A percentile compares a stretch with the other conserved stretches of the same genome.
These are phyloP conservation scores for Ceratosolen solmsi DNA, from an alignment of 1,140 invertebrate species.

Conservation along the genomic window DNA sequence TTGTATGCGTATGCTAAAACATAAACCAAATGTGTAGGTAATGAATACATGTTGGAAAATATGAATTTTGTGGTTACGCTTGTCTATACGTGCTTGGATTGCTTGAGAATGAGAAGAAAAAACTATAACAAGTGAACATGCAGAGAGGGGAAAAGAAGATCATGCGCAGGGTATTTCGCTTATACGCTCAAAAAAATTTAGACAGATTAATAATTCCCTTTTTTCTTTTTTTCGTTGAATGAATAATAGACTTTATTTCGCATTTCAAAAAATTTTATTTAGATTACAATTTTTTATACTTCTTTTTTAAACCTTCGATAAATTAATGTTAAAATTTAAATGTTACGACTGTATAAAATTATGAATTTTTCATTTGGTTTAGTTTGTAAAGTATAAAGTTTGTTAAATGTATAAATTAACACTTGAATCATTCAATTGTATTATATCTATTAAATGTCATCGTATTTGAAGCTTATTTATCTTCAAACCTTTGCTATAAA, in stretches of 20 bases:
- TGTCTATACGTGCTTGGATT: neutral
- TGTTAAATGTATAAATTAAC: neutral
- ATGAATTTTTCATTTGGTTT: neutral
- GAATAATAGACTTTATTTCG: too few species aligned
- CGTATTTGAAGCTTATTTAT: neutral
- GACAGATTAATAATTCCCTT: neutral
- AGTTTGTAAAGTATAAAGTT: neutral
- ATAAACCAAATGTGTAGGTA: neutral
- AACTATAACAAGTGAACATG: too few species aligned
- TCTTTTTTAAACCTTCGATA: neutral
- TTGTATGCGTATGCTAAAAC: slow-evolving; percentile 48
- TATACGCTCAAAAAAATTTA: neutral
- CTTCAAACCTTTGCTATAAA: too few species aligned
- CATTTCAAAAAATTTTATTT: too few species aligned
- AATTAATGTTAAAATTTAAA: neutral
- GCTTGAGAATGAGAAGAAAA: neutral
- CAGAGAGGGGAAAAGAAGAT: neutral
- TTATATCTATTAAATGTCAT: neutral
- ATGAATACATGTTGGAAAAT: neutral
- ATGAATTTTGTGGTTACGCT: slow-evolving; percentile 2
- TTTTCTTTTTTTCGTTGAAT: neutral
- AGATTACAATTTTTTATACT: neutral
- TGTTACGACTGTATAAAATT: neutral
- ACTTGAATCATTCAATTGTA: neutral
- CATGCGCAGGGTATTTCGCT: neutral